These are phyloP conservation scores for Drosophila crucigera DNA, from an alignment of 2,888 invertebrate genomes.

Conservation along the genomic window DNA sequence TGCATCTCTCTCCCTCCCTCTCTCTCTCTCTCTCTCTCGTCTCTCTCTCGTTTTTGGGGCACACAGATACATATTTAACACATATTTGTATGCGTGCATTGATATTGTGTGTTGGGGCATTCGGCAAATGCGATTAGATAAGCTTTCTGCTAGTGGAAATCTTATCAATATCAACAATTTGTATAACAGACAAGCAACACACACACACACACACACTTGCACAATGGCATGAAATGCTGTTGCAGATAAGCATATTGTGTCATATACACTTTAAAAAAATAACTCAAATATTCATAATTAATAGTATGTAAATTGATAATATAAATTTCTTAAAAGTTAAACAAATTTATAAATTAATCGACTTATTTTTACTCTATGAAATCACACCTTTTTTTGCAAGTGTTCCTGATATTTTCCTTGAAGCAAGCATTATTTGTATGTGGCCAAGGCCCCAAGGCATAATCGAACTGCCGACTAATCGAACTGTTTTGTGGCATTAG, in stretches of 20 bases:
- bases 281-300: background rate
- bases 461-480: constrained; percentile 8
- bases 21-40: constrained; percentile 2
- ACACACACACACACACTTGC: constrained; percentile 7
- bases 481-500: constrained; percentile 7
- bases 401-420: background rate
- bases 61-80: constrained; percentile 16
- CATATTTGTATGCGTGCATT: constrained; percentile 32
- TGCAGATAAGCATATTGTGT: constrained; percentile 50
- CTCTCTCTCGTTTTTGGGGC: constrained; percentile 45
- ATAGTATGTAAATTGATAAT: background rate
- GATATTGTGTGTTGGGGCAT: constrained; percentile 48
- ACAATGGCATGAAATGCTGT: constrained; percentile 19
- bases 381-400: background rate
- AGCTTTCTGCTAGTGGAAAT: constrained; percentile 53
- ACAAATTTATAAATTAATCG: background rate
- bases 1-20: background rate
- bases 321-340: background rate
- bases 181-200: constrained; percentile 23
- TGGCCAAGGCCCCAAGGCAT: constrained; percentile 9
- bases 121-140: constrained; percentile 68
- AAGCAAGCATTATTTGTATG: constrained; percentile 20
- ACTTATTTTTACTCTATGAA: background rate
- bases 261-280: constrained; percentile 11
- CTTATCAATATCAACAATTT: constrained; percentile 56